These are phyloP conservation scores for Parelbella ahira DNA, from an alignment of 2,888 invertebrate genomes.

Conservation along the genomic window DNA sequence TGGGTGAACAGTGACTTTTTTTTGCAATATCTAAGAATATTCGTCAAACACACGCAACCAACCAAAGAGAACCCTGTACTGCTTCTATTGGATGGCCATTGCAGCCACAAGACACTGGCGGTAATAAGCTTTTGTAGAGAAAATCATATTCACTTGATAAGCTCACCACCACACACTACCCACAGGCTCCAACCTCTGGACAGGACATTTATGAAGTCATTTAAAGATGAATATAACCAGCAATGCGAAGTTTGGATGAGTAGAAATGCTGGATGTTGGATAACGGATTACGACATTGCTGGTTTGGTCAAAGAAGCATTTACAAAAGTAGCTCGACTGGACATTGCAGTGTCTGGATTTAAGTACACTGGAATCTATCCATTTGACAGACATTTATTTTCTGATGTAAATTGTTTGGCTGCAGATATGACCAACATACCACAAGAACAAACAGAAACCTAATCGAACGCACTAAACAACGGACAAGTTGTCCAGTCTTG, in stretches of 20 bases:
- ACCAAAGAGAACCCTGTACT: slow-evolving; percentile 30
- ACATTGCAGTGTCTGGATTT: slow-evolving; percentile 30
- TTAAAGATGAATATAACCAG: slow-evolving; percentile 31
- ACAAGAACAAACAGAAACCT: slow-evolving; percentile 8
- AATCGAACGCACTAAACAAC: slow-evolving; percentile 3
- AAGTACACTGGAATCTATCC: slow-evolving; percentile 31
- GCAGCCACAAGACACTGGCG: slow-evolving; percentile 31
- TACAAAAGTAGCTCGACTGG: slow-evolving; percentile 27
- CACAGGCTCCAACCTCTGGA: slow-evolving; percentile 35
- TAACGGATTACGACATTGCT: slow-evolving; percentile 29
- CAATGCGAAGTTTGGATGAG: slow-evolving; percentile 30
- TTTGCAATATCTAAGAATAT: background rate
- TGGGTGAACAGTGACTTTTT: slow-evolving; percentile 31
- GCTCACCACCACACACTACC: slow-evolving; percentile 33
- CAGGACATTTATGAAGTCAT: slow-evolving; percentile 33
- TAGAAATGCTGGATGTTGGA: slow-evolving; percentile 17
- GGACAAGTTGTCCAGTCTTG: background rate
- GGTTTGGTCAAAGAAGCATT: slow-evolving; percentile 28
- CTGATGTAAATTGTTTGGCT: slow-evolving; percentile 12
- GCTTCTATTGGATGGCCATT: slow-evolving; percentile 32
- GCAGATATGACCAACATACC: slow-evolving; percentile 13
- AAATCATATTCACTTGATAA: slow-evolving; percentile 29
- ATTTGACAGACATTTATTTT: slow-evolving; percentile 29
- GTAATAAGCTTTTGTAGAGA: slow-evolving; percentile 31
- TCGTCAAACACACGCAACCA: slow-evolving; percentile 12